These are phyloP conservation scores for Aleadryas rufinucha DNA, from an alignment of 2,113 vertebrate genomes.

Conservation along the genomic window DNA sequence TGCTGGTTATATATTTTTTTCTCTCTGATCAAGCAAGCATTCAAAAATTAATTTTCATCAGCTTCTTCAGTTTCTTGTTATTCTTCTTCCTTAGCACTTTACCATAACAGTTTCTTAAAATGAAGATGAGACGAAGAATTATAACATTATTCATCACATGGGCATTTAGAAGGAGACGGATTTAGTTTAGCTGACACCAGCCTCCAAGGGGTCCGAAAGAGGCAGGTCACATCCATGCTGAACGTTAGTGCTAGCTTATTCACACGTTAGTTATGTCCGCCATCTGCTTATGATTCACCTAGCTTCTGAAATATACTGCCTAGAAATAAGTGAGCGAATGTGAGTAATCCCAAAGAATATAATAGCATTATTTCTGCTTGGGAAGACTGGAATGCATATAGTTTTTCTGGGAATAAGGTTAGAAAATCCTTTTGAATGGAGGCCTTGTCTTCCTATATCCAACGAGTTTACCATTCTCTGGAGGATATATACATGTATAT, in stretches of 20 bases:
- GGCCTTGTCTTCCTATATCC: not conserved
- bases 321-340: not conserved
- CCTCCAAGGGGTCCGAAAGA: not conserved
- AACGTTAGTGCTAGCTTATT: not conserved
- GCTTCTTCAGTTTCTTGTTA: not conserved
- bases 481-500: not conserved
- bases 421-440: not conserved
- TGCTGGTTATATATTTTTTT: not conserved
- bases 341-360: not conserved
- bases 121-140: not conserved
- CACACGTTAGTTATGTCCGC: fast-evolving
- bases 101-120: not conserved
- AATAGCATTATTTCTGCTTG: not conserved
- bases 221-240: not conserved
- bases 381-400: not conserved
- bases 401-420: not conserved
- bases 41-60: slow-evolving; percentile 31
- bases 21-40: not conserved
- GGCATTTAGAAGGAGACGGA: not conserved
- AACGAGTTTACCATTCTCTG: not conserved
- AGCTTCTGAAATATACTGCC: not conserved
- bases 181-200: not conserved
- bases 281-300: not conserved
- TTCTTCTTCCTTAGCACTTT: not conserved
- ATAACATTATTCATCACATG: not conserved